phyloP scores from a whole-genome alignment of 2,113 vertebrate genomes.

The Myiozetetes cayanensis region DNA sequence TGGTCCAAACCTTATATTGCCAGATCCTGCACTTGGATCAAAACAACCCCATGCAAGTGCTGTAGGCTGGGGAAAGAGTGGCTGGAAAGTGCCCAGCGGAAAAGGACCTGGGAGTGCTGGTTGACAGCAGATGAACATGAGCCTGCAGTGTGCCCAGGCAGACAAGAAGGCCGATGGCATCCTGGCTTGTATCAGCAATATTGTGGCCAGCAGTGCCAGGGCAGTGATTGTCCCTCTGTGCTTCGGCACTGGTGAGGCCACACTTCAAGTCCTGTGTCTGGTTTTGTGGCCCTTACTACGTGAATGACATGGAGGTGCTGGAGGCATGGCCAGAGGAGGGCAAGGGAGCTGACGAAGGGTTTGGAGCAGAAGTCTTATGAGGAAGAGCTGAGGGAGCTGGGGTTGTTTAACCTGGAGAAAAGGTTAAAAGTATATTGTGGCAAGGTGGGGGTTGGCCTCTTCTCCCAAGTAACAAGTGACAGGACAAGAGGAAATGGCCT shows the following conservation, averaged over 20 bases:
- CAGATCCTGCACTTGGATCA: not conserved
- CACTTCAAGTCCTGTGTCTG: fast-evolving
- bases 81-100: not conserved
- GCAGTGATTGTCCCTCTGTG: not conserved
- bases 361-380: not conserved
- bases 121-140: not conserved
- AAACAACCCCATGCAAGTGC: fast-evolving
- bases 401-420: not conserved
- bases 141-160: not conserved
- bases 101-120: not conserved
- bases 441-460: not conserved
- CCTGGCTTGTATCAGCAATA: not conserved
- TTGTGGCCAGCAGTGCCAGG: not conserved
- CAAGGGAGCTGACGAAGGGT: not conserved
- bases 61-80: not conserved
- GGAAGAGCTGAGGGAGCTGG: fast-evolving
- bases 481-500: not conserved
- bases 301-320: not conserved
- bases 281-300: not conserved
- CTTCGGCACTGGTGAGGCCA: fast-evolving
- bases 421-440: not conserved
- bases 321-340: fast-evolving
- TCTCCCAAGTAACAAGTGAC: not conserved
- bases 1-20: not conserved
- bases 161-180: not conserved